A percentile compares a stretch with the other conserved stretches of the same genome.
Conservation (phyloP, 2,113 vertebrate species). For the Pao palembangensis region DNA sequence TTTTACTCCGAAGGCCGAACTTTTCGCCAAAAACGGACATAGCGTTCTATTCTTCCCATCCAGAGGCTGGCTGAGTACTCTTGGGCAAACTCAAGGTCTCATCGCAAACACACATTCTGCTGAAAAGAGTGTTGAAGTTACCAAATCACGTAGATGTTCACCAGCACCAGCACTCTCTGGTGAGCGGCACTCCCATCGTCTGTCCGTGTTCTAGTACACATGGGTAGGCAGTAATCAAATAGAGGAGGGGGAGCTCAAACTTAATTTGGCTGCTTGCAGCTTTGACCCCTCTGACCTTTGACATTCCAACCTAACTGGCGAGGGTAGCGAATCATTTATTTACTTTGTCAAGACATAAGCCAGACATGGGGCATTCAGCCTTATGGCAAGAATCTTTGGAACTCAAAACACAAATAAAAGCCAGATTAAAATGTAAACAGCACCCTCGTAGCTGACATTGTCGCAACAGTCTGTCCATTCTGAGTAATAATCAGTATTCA, state of each 20-base stretch:
- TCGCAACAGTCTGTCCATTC: conserved; percentile 18
- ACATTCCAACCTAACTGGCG: conserved; percentile 59
- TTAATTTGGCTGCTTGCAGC: conserved; percentile 69
- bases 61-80: conserved; percentile 22
- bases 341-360: conserved; percentile 66
- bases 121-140: conserved; percentile 28
- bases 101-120: not conserved
- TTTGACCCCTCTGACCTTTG: conserved; percentile 64
- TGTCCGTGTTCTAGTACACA: conserved; percentile 45
- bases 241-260: conserved; percentile 66
- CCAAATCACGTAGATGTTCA: conserved; percentile 20
- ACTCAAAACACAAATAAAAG: conserved; percentile 62
- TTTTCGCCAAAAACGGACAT: conserved; percentile 40
- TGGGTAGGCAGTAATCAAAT: conserved; percentile 64
- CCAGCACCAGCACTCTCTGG: conserved; percentile 24
- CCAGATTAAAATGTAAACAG: conserved; percentile 58
- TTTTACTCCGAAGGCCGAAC: conserved; percentile 35
- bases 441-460: conserved; percentile 18
- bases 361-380: conserved; percentile 59
- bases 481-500: conserved; percentile 52
- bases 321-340: conserved; percentile 69
- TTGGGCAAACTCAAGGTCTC: conserved; percentile 18
- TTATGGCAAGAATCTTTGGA: conserved; percentile 46
- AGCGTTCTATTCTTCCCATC: not conserved
- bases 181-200: conserved; percentile 21